Conservation (phyloP, 2,113 vertebrate genomes). For the Leucopsar rothschildi region DNA sequence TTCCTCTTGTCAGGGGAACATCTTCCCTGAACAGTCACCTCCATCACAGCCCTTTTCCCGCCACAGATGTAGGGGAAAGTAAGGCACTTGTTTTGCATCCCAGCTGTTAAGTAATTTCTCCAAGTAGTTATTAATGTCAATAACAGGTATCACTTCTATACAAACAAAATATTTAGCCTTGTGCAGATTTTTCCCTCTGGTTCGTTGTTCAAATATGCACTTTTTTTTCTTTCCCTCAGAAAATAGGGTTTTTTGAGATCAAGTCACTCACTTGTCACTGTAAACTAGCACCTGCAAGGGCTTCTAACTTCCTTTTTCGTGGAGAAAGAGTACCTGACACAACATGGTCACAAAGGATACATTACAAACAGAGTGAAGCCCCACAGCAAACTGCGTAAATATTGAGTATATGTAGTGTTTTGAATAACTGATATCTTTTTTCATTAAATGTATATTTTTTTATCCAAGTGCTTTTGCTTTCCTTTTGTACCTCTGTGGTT, state of each 20-base stretch:
- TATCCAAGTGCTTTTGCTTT: background rate
- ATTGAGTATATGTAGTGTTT: background rate
- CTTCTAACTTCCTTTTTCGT: background rate
- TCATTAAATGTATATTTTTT: background rate
- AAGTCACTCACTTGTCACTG: background rate
- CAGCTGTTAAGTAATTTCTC: background rate
- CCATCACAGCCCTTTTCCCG: background rate
- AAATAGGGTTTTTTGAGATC: background rate
- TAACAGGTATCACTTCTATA: background rate
- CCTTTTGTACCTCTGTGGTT: background rate
- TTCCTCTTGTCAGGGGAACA: background rate
- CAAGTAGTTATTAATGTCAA: background rate
- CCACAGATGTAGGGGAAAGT: too few relatives aligned
- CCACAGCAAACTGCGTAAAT: background rate
- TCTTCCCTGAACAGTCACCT: background rate
- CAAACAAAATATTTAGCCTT: background rate
- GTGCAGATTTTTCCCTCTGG: background rate
- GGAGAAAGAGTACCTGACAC: background rate
- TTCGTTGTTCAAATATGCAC: background rate
- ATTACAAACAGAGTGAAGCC: background rate
- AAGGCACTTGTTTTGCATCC: background rate
- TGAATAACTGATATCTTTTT: background rate
- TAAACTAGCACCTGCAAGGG: background rate
- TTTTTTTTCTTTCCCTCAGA: background rate
- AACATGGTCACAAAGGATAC: background rate